Evolutionary conservation across 2,797 vertebrate genomes (phyloP).

Genomic region (Phoebastria nigripes): DNA sequence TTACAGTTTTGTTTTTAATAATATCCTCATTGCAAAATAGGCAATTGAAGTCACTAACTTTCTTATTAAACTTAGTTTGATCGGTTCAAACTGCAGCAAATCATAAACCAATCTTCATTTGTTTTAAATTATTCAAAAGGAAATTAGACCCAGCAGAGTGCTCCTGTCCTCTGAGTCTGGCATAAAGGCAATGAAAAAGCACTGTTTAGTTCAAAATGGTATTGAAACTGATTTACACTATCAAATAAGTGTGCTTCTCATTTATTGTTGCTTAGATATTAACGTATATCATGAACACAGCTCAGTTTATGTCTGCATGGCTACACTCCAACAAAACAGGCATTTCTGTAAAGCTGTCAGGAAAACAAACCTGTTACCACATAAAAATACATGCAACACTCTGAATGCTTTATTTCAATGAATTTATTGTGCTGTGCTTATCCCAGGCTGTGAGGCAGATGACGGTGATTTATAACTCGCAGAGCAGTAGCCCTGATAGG

Average conservation of each 20-base stretch:
- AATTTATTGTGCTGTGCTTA: constrained; percentile 23
- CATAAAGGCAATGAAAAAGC: background rate
- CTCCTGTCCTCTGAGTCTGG: background rate
- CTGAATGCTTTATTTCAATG: constrained; percentile 37
- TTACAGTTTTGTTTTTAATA: background rate
- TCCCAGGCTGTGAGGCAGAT: background rate
- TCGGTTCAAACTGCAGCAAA: background rate
- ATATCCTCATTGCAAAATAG: background rate
- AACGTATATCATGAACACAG: background rate
- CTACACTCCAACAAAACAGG: background rate
- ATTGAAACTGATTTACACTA: background rate
- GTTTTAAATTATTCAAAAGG: constrained; percentile 19
- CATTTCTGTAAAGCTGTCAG: constrained; percentile 2
- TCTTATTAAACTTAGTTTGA: background rate
- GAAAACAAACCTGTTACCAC: constrained; percentile 12
- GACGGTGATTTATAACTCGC: constrained; percentile 46
- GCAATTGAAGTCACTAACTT: background rate
- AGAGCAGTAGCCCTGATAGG: constrained; percentile 2
- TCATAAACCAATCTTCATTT: background rate
- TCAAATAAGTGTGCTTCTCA: background rate
- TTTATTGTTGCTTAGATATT: background rate
- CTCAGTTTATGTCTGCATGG: background rate
- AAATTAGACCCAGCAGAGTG: background rate
- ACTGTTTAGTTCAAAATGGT: background rate
- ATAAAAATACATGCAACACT: constrained; percentile 7